These are phyloP conservation scores for Cavia porcellus DNA, from an alignment of 2,113 vertebrate species.

Conservation along the genomic window DNA sequence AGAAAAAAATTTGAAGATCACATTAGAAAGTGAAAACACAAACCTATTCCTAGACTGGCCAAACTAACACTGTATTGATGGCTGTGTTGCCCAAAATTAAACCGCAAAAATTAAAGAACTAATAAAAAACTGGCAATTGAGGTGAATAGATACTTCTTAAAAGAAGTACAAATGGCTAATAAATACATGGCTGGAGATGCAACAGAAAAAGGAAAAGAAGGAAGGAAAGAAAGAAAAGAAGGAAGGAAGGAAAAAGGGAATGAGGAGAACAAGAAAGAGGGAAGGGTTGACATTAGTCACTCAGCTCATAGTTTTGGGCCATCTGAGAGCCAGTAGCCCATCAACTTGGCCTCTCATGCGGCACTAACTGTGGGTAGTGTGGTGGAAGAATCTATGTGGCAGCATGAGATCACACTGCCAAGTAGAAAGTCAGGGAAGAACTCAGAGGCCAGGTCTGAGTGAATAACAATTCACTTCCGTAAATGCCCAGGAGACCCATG, in stretches of 20 bases:
- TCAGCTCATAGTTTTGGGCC: neutral
- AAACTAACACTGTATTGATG: no score
- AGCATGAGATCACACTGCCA: neutral
- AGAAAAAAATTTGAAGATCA: neutral
- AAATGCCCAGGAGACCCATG: neutral
- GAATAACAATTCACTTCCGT: neutral
- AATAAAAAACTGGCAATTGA: neutral
- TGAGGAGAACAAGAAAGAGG: neutral
- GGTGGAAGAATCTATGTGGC: accelerated
- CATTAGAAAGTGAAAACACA: no score
- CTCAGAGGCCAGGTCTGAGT: neutral
- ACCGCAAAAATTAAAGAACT: neutral
- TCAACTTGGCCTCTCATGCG: neutral
- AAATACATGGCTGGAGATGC: neutral
- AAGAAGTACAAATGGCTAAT: neutral
- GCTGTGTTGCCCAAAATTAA: neutral
- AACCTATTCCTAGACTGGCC: neutral
- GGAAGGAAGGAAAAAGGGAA: neutral
- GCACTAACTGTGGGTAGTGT: neutral
- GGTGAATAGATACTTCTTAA: neutral
- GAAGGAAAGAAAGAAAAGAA: neutral
- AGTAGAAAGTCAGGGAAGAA: neutral
- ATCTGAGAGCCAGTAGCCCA: neutral
- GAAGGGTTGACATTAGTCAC: neutral
- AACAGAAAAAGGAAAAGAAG: neutral